Evolutionary conservation across 2,797 vertebrate genomes (phyloP).

Genomic region (Psittacula echo): DNA sequence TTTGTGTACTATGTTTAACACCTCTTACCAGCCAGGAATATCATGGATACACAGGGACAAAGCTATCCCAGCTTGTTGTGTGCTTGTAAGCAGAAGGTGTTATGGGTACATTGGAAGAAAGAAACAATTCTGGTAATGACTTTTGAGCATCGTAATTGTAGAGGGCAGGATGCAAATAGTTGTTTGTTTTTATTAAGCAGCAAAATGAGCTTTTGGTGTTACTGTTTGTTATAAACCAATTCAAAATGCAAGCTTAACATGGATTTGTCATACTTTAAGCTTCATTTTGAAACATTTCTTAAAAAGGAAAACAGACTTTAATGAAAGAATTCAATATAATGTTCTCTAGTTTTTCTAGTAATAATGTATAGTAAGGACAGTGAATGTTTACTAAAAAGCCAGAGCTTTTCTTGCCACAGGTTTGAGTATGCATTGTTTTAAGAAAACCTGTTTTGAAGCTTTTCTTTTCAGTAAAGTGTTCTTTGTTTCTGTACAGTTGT

Average conservation of each 20-base stretch:
- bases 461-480: neutral
- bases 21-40: neutral
- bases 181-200: neutral
- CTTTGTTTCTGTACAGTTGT: neutral
- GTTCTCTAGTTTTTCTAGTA: neutral
- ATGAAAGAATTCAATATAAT: neutral
- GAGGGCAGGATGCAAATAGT: neutral
- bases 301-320: neutral
- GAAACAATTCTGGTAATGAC: neutral
- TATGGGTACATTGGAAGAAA: neutral
- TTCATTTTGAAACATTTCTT: neutral
- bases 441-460: neutral
- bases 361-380: neutral
- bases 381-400: neutral
- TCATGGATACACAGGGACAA: neutral
- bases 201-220: neutral
- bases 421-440: neutral
- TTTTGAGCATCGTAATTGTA: neutral
- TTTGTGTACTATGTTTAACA: neutral
- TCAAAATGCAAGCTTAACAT: neutral
- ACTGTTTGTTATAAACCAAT: neutral
- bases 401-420: neutral
- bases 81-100: neutral
- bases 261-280: neutral
- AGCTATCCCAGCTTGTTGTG: neutral